A percentile compares a stretch with the other conserved stretches of the same genome.
Evolutionary conservation across 2,888 invertebrate genomes (phyloP).

Genomic region (Limnephilus marmoratus): DNA sequence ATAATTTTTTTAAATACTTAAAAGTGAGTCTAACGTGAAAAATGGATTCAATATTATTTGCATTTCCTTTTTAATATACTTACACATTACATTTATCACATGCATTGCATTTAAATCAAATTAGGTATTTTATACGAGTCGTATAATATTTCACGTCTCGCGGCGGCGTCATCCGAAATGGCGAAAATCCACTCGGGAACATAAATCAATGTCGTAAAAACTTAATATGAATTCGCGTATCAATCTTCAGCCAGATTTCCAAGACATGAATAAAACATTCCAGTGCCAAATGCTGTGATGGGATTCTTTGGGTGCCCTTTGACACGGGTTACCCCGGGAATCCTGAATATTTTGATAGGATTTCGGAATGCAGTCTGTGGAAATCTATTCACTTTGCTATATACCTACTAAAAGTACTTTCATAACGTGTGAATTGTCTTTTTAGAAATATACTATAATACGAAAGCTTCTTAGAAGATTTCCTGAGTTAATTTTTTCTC

Average conservation of each 20-base stretch:
- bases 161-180: slow-evolving; percentile 29
- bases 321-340: slow-evolving; percentile 27
- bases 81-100: background rate
- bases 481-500: no score
- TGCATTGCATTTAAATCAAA: slow-evolving; percentile 3
- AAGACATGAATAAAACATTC: slow-evolving; percentile 64
- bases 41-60: background rate
- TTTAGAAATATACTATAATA: no score
- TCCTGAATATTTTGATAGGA: slow-evolving; percentile 12
- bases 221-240: slow-evolving; percentile 64
- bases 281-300: slow-evolving; percentile 48
- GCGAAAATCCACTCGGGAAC: slow-evolving; percentile 23
- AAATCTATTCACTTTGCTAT: background rate
- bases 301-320: slow-evolving; percentile 52
- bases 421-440: no score
- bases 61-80: no score
- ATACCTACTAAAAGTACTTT: no score
- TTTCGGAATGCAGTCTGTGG: background rate
- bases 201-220: slow-evolving; percentile 62
- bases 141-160: slow-evolving; percentile 28
- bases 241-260: slow-evolving; percentile 63
- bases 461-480: no score
- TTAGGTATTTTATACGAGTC: slow-evolving; percentile 2
- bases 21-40: background rate
- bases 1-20: background rate